Evolutionary conservation across 2,888 invertebrate genomes (phyloP).

Genomic region (Lottia gigantea): DNA sequence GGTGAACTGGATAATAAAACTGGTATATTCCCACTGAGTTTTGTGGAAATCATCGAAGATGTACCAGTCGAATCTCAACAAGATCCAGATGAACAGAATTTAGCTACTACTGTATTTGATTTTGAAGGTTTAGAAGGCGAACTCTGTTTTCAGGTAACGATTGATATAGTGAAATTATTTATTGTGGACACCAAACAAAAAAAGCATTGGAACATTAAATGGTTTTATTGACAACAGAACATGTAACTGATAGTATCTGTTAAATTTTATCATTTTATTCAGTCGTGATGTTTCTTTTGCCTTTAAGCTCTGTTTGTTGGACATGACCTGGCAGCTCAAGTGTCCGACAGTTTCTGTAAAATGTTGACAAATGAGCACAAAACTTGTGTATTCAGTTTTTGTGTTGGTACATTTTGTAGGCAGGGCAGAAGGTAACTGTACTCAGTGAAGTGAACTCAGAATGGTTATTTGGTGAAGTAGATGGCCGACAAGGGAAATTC

Average conservation of each 20-base stretch:
- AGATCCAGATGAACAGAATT: constrained; percentile 1
- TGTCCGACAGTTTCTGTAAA: too few relatives aligned
- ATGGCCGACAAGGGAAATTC: constrained; percentile 51
- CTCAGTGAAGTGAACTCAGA: constrained; percentile 48
- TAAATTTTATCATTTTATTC: too few relatives aligned
- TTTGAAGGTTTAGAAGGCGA: constrained; percentile 51
- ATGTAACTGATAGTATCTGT: too few relatives aligned
- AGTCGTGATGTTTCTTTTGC: too few relatives aligned
- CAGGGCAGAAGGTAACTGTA: constrained; percentile 51
- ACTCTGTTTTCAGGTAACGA: constrained; percentile 48
- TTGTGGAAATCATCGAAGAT: constrained; percentile 66
- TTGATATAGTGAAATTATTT: too few relatives aligned
- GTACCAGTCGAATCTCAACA: constrained; percentile 32
- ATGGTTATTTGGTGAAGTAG: constrained; percentile 55
- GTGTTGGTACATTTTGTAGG: constrained; percentile 33
- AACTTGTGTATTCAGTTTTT: not conserved
- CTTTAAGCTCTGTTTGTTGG: too few relatives aligned
- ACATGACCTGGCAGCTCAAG: too few relatives aligned
- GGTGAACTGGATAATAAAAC: constrained; percentile 52
- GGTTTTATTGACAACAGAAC: too few relatives aligned
- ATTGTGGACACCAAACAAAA: too few relatives aligned
- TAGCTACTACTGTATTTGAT: constrained; percentile 45
- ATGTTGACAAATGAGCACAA: too few relatives aligned
- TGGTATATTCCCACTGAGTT: constrained; percentile 69
- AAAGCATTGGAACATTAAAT: too few relatives aligned